Percentiles rank a stretch among this genome's conserved stretches.
Conservation (phyloP, 2,888 invertebrate species). For the Plebejus melissa region DNA sequence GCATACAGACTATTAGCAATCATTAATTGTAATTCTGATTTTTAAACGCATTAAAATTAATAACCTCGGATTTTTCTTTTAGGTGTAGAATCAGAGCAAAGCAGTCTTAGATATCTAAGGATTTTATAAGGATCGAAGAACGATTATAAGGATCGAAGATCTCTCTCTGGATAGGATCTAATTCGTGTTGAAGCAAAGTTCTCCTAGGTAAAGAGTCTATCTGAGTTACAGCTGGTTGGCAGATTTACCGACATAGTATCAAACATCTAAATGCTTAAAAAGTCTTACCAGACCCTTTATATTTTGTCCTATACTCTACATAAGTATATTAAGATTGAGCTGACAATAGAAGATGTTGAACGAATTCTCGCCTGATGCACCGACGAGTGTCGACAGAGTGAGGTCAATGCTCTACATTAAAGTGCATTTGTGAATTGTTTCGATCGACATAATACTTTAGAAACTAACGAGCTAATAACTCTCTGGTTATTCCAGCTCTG, state of each 20-base stretch:
- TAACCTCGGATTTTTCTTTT: no score
- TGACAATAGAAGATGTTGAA: constrained; percentile 34
- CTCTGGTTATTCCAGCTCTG: background rate
- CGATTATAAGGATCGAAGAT: no score
- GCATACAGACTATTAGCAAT: background rate
- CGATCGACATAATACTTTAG: constrained; percentile 18
- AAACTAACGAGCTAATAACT: background rate
- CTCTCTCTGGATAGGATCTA: no score
- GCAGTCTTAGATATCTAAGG: no score
- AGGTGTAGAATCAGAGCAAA: no score
- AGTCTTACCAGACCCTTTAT: background rate
- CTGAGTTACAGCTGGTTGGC: background rate
- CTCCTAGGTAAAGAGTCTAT: background rate
- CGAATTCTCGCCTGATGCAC: constrained; percentile 38
- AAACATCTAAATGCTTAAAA: background rate
- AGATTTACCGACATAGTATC: background rate
- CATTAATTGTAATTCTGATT: background rate
- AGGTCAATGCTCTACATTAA: constrained; percentile 37
- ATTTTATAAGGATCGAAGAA: no score
- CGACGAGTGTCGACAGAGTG: constrained; percentile 31
- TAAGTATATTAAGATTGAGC: constrained; percentile 31
- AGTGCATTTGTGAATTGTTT: constrained; percentile 18
- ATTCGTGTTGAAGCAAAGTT: background rate
- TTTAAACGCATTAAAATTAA: no score
- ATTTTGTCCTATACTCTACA: no score